A percentile compares a stretch with the other conserved stretches of the same genome.
phyloP scores from a whole-genome alignment of 2,113 vertebrate genomes.

The Tor tambroides region DNA sequence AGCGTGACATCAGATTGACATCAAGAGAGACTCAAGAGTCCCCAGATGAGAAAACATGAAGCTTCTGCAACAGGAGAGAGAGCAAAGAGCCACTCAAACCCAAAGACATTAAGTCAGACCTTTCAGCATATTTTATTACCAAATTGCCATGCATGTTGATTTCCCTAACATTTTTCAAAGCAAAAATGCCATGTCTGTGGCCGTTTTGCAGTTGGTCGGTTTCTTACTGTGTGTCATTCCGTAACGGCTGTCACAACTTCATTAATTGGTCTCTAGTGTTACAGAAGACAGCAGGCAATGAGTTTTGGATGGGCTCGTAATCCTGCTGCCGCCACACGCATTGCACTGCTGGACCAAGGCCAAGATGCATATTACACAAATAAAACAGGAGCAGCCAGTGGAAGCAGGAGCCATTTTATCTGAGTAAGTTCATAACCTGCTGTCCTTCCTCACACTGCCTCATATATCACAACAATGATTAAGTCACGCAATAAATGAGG shows the following conservation, averaged over 20 bases:
- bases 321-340: slow-evolving; percentile 66
- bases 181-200: not conserved
- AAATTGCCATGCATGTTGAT: not conserved
- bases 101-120: no score
- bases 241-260: slow-evolving; percentile 56
- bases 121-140: no score
- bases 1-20: slow-evolving; percentile 38
- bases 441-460: not conserved
- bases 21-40: not conserved
- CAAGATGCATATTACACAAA: slow-evolving; percentile 74
- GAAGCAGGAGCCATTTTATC: not conserved
- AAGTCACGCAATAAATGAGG: not conserved
- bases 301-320: slow-evolving; percentile 71
- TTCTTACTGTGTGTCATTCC: slow-evolving; percentile 26
- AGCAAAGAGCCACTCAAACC: not conserved
- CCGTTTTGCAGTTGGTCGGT: not conserved
- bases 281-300: slow-evolving; percentile 65
- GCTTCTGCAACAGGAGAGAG: slow-evolving; percentile 5
- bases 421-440: slow-evolving; percentile 39
- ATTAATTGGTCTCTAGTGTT: slow-evolving; percentile 64
- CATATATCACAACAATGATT: not conserved
- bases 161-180: not conserved
- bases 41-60: slow-evolving; percentile 7
- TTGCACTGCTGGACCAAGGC: slow-evolving; percentile 70
- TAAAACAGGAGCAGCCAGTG: slow-evolving; percentile 64